These are phyloP conservation scores for Temnothorax nylanderi DNA, from an alignment of 1,140 invertebrate species.

Conservation along the genomic window DNA sequence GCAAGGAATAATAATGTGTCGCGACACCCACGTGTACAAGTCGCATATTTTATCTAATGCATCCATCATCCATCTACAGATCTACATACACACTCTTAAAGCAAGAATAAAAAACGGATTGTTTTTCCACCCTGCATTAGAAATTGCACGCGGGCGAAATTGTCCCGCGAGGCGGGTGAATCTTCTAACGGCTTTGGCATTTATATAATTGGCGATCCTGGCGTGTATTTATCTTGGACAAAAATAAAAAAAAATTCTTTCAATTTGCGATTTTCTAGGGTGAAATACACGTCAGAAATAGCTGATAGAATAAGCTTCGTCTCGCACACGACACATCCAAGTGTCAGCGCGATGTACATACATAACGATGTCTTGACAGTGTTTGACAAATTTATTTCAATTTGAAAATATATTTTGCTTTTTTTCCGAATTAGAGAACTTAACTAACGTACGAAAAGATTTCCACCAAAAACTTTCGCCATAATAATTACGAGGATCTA, in stretches of 20 bases:
- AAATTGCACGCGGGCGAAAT: background rate
- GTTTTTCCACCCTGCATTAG: background rate
- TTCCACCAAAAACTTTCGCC: slow-evolving; percentile 64
- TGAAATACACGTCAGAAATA: background rate
- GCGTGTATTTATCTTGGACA: background rate
- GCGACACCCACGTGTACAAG: background rate
- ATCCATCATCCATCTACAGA: background rate
- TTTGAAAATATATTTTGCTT: slow-evolving; percentile 3
- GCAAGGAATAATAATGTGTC: background rate
- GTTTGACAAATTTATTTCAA: slow-evolving; percentile 37
- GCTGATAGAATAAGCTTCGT: background rate
- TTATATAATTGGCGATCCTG: background rate
- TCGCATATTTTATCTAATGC: background rate
- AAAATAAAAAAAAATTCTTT: background rate
- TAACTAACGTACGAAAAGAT: background rate
- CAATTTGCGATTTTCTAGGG: background rate
- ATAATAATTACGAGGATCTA: background rate
- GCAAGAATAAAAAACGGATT: background rate
- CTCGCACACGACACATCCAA: background rate
- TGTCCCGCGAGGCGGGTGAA: background rate
- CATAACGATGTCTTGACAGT: background rate
- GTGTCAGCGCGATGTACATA: background rate
- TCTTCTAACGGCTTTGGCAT: background rate
- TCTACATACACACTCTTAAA: background rate
- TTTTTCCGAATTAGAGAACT: background rate